A percentile compares a stretch with the other conserved stretches of the same genome.
phyloP scores from a whole-genome alignment of 1,140 invertebrate genomes.

The Myzus persicae region DNA sequence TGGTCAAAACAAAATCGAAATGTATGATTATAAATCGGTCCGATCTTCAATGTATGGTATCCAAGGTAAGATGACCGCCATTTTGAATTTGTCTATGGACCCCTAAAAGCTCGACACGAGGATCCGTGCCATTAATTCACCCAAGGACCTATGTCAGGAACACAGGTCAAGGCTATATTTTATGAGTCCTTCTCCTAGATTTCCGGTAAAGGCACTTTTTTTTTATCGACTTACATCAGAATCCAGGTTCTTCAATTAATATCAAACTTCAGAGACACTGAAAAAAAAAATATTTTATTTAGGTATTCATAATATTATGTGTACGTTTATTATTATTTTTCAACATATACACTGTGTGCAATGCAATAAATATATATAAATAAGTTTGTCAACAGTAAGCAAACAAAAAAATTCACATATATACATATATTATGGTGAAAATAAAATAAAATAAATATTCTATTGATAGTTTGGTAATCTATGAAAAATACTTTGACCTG shows the following conservation, averaged over 20 bases:
- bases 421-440: neutral
- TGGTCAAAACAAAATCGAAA: neutral
- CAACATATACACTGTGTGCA: neutral
- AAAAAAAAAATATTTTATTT: neutral
- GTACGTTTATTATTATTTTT: neutral
- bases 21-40: slow-evolving; percentile 36
- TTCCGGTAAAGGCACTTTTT: neutral
- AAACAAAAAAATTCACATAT: no score
- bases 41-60: neutral
- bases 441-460: neutral
- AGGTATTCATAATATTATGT: neutral
- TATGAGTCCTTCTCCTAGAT: neutral
- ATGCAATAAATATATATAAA: neutral
- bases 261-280: neutral
- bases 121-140: slow-evolving; percentile 17
- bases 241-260: neutral
- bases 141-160: slow-evolving; percentile 10
- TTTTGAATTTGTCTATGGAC: slow-evolving; percentile 22
- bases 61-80: neutral
- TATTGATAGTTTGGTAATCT: neutral
- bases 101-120: neutral
- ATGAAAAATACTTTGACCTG: neutral
- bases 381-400: neutral
- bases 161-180: slow-evolving; percentile 21
- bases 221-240: neutral